Percentiles rank a stretch among this genome's conserved stretches.
phyloP scores from a whole-genome alignment of 1,140 invertebrate species.

The Drosophila malerkotliana region DNA sequence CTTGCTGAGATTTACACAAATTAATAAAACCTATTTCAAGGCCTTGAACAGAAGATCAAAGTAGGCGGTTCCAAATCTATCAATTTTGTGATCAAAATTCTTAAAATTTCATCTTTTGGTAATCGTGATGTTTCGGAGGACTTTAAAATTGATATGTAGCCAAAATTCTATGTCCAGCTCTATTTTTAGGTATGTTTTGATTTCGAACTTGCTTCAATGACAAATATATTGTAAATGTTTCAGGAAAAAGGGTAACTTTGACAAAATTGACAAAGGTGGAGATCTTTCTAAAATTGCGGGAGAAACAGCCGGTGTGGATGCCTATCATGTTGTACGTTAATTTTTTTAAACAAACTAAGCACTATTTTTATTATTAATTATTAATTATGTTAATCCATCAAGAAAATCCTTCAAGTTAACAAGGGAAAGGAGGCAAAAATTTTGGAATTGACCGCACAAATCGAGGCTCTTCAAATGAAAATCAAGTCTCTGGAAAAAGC shows the following conservation, averaged over 20 bases:
- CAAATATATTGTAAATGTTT: neutral
- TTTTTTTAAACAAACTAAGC: neutral
- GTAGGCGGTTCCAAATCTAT: neutral
- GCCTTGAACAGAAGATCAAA: neutral
- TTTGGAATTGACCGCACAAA: slow-evolving; percentile 21
- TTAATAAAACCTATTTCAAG: neutral
- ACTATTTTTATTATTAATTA: neutral
- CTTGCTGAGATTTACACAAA: neutral
- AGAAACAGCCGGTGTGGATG: neutral
- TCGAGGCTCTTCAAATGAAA: slow-evolving; percentile 13
- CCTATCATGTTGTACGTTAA: slow-evolving; percentile 20
- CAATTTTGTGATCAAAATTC: neutral
- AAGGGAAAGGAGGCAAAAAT: slow-evolving; percentile 27
- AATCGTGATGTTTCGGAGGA: neutral
- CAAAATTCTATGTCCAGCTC: neutral
- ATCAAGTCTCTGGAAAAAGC: slow-evolving; percentile 11
- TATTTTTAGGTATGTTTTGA: neutral
- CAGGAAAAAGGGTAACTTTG: neutral
- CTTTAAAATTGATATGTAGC: neutral
- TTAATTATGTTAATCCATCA: too few relatives aligned
- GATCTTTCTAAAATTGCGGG: neutral
- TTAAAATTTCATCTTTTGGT: neutral
- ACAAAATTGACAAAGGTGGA: slow-evolving; percentile 1
- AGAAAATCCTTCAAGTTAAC: slow-evolving; percentile 19
- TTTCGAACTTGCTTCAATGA: neutral